A percentile compares a stretch with the other conserved stretches of the same genome.
Evolutionary conservation across 2,797 vertebrate genomes (phyloP).

Genomic region (Amphiprion clarkii): DNA sequence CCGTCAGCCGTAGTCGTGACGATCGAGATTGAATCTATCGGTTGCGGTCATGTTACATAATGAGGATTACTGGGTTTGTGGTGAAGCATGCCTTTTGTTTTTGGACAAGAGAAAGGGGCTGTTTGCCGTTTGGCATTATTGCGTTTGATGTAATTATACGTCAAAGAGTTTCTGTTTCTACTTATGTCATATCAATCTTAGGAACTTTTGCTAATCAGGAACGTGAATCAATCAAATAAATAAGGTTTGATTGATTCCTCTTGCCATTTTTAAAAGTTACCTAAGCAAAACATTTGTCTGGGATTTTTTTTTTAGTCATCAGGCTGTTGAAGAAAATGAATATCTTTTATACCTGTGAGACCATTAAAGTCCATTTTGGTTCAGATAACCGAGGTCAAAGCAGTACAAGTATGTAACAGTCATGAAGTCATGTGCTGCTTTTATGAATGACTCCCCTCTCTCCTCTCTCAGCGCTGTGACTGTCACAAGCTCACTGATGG

Average conservation of each 20-base stretch:
- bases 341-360: background rate
- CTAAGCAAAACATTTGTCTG: background rate
- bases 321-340: slow-evolving; percentile 8
- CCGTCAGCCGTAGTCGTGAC: background rate
- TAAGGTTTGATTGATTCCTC: background rate
- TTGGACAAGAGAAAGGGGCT: background rate
- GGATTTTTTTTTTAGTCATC: background rate
- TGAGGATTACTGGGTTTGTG: slow-evolving; percentile 27
- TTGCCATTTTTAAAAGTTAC: background rate
- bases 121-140: background rate
- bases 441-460: slow-evolving; percentile 82
- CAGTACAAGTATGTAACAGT: slow-evolving; percentile 72
- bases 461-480: slow-evolving; percentile 72
- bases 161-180: slow-evolving; percentile 31
- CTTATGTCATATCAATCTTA: background rate
- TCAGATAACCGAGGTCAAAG: slow-evolving; percentile 47
- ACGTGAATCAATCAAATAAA: background rate
- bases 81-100: slow-evolving; percentile 17
- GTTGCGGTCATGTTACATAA: slow-evolving; percentile 36
- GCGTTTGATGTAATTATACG: slow-evolving; percentile 19
- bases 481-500: slow-evolving; percentile 78
- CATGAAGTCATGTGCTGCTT: slow-evolving; percentile 81
- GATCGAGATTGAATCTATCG: slow-evolving; percentile 23
- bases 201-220: background rate
- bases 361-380: slow-evolving; percentile 19